Percentiles rank a stretch among this genome's conserved stretches.
Evolutionary conservation across 2,888 invertebrate genomes (phyloP).

Genomic region (Sesia apiformis): DNA sequence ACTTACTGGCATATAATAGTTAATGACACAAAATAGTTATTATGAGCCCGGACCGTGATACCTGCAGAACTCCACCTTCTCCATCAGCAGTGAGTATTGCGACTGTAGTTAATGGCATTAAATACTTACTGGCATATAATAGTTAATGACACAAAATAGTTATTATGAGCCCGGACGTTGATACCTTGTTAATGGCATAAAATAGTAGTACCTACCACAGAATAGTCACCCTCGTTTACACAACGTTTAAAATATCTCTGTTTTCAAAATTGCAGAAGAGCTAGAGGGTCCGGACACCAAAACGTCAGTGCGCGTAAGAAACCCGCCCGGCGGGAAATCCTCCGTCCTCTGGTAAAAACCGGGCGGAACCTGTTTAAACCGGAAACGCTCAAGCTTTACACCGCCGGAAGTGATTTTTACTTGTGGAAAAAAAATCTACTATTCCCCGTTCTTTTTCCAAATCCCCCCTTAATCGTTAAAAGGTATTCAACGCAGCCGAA

Average conservation of each 20-base stretch:
- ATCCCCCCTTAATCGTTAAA: neutral
- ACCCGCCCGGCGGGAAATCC: constrained; percentile 93
- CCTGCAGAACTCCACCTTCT: neutral
- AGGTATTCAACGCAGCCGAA: too few species aligned
- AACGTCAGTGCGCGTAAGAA: constrained; percentile 88
- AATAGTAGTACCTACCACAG: neutral
- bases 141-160: too few species aligned
- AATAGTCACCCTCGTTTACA: neutral
- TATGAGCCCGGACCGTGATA: too few species aligned
- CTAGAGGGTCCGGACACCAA: constrained; percentile 81
- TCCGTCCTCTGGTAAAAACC: constrained; percentile 85
- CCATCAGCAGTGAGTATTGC: constrained; percentile 27
- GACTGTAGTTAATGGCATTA: too few species aligned
- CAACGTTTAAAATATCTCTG: too few species aligned
- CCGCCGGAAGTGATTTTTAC: neutral
- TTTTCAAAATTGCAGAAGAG: constrained; percentile 77
- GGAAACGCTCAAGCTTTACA: neutral
- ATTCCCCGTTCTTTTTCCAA: neutral
- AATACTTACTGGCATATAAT: too few species aligned
- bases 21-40: too few species aligned
- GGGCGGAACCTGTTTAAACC: neutral
- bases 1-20: too few species aligned
- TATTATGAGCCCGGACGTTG: too few species aligned
- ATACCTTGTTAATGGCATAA: neutral
- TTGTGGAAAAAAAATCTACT: constrained; percentile 2